phyloP scores from a whole-genome alignment of 2,888 invertebrate species.

The Allolobophora icterica region DNA sequence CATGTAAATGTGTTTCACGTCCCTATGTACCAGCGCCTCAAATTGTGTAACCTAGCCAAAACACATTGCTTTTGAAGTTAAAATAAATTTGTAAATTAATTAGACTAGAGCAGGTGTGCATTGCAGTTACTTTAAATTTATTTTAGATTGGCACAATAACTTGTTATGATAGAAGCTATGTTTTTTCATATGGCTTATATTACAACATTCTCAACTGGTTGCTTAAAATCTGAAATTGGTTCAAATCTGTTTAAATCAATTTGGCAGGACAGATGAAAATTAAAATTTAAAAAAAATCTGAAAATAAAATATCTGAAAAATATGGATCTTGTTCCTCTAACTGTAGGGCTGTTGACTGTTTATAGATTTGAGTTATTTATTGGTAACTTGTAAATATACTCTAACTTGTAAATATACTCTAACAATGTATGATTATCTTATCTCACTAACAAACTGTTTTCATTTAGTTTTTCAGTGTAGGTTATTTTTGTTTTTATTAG shows the following conservation, averaged over 20 bases:
- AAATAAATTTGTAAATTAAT: too few relatives aligned
- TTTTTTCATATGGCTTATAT: neutral
- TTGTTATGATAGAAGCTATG: neutral
- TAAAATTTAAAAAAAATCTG: neutral
- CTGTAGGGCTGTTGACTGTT: neutral
- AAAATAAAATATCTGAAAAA: neutral
- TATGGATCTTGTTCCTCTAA: neutral
- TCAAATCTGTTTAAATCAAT: neutral
- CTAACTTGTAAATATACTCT: neutral
- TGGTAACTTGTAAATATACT: neutral
- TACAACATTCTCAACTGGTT: neutral
- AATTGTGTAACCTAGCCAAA: neutral
- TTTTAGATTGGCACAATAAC: too few relatives aligned
- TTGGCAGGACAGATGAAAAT: neutral
- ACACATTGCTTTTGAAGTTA: too few relatives aligned
- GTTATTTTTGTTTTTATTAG: constrained; percentile 43
- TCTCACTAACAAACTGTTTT: constrained; percentile 7
- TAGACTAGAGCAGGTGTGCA: too few relatives aligned
- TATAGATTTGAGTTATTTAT: neutral
- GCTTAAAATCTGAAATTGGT: neutral
- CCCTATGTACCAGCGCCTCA: neutral
- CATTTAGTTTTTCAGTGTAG: neutral
- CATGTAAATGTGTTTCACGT: neutral
- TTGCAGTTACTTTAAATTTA: too few relatives aligned
- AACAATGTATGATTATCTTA: neutral